phyloP scores from a whole-genome alignment of 2,113 vertebrate species.

The Onychorhynchus coronatus region DNA sequence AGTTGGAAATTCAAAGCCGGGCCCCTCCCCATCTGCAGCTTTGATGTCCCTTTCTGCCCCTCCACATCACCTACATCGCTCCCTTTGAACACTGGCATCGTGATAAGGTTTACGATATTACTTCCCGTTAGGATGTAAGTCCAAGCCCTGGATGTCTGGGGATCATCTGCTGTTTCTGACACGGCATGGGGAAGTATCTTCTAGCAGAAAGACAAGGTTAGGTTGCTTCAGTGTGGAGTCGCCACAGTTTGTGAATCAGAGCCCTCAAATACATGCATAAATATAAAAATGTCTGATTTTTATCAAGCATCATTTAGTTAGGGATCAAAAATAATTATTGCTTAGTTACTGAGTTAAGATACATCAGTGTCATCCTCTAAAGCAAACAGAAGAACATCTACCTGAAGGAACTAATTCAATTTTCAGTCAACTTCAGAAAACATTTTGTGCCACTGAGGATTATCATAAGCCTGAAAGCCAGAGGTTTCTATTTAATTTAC shows the following conservation, averaged over 20 bases:
- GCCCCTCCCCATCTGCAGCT: neutral
- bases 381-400: neutral
- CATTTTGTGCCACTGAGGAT: neutral
- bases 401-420: neutral
- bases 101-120: constrained; percentile 16
- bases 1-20: constrained; percentile 31
- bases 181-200: neutral
- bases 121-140: neutral
- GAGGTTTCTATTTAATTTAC: neutral
- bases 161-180: neutral
- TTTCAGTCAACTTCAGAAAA: neutral
- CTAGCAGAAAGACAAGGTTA: neutral
- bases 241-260: constrained; percentile 41
- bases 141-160: neutral
- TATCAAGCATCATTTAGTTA: constrained; percentile 41
- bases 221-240: neutral
- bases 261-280: constrained; percentile 8
- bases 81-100: rapidly evolving
- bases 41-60: constrained; percentile 11
- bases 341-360: constrained; percentile 20
- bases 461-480: neutral
- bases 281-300: constrained; percentile 41
- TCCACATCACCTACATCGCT: neutral
- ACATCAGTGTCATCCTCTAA: neutral
- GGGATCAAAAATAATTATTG: constrained; percentile 45